Evolutionary conservation across 1,140 invertebrate genomes (phyloP).

Genomic region (Drosophila kurseongensis): DNA sequence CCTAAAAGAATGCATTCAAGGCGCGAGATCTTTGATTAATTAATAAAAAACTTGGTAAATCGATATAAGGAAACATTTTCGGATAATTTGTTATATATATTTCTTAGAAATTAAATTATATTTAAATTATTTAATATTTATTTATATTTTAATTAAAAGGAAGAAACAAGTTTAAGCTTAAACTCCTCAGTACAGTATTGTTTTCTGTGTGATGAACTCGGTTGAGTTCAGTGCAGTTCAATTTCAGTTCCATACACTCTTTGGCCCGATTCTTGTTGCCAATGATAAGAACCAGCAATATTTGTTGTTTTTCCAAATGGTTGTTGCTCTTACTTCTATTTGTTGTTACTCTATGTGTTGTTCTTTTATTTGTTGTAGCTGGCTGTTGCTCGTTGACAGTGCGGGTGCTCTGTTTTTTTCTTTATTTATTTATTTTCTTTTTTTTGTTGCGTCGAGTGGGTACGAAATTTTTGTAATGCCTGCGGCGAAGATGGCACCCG

Average conservation of each 20-base stretch:
- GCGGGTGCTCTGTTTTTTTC: conserved; percentile 23
- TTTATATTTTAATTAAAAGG: no score
- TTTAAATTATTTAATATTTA: no score
- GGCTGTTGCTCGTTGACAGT: conserved; percentile 25
- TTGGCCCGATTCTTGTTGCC: conserved; percentile 52
- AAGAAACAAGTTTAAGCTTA: no score
- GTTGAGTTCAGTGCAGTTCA: background rate
- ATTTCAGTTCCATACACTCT: background rate
- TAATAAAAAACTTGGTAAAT: no score
- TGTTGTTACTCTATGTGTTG: background rate
- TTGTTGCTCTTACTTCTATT: conserved; percentile 8
- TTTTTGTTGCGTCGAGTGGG: conserved; percentile 14
- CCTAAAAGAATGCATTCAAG: no score
- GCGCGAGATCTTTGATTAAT: no score
- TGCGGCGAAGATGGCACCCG: conserved; percentile 49
- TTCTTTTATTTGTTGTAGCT: conserved; percentile 1
- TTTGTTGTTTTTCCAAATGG: conserved; percentile 15
- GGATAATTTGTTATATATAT: no score
- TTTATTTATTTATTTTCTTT: background rate
- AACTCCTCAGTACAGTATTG: no score
- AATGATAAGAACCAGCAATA: conserved; percentile 59
- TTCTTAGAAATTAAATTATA: no score
- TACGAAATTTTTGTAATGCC: conserved; percentile 70
- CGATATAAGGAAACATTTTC: no score
- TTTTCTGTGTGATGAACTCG: conserved; percentile 7